A percentile compares a stretch with the other conserved stretches of the same genome.
These are phyloP conservation scores for Aphodius granarius DNA, from an alignment of 2,888 invertebrate species.

Conservation along the genomic window DNA sequence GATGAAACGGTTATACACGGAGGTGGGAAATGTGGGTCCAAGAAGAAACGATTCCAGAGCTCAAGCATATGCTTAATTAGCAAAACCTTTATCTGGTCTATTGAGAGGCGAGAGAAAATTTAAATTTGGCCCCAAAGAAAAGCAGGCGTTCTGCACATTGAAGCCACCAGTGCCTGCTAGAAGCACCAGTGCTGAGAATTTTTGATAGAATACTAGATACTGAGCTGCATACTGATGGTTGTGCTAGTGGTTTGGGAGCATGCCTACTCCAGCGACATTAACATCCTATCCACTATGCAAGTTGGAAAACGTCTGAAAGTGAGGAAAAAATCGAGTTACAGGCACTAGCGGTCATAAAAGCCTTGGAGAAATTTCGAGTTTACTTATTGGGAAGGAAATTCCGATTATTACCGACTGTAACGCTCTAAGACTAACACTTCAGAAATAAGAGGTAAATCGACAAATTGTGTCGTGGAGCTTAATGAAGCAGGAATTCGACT, in stretches of 20 bases:
- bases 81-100: slow-evolving; percentile 13
- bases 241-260: slow-evolving; percentile 38
- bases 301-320: slow-evolving; percentile 40
- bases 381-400: slow-evolving; percentile 39
- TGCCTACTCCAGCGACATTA: slow-evolving; percentile 37
- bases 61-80: slow-evolving; percentile 6
- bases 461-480: slow-evolving; percentile 38
- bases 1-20: too few species aligned
- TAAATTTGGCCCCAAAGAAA: not conserved
- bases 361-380: slow-evolving; percentile 43
- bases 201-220: slow-evolving; percentile 20
- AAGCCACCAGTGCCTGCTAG: not conserved
- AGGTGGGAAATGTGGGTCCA: too few species aligned
- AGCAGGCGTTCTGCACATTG: slow-evolving; percentile 7
- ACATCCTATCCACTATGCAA: slow-evolving; percentile 43
- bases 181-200: slow-evolving; percentile 8
- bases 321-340: slow-evolving; percentile 27
- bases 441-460: slow-evolving; percentile 25
- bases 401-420: slow-evolving; percentile 36
- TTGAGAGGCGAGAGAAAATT: not conserved
- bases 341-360: slow-evolving; percentile 34
- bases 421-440: slow-evolving; percentile 22
- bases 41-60: too few species aligned
- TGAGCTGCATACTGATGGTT: slow-evolving; percentile 41
- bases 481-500: slow-evolving; percentile 36